Evolutionary conservation across 2,797 vertebrate genomes (phyloP), one percentile per base, ranked within the genome.

Genomic region (Oreochromis mossambicus): DNA sequence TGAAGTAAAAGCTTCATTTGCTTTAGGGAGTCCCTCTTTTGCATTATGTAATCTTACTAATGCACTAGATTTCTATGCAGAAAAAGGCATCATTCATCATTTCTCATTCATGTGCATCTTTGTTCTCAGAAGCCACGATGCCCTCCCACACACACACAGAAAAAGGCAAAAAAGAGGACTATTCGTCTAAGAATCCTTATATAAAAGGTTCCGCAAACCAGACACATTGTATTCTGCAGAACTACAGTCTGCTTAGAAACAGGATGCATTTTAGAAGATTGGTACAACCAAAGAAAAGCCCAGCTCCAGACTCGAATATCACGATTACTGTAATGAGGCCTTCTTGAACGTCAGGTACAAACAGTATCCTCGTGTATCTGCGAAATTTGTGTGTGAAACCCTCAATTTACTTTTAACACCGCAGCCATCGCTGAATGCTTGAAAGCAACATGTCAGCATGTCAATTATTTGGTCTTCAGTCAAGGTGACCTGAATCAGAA

Each of bases 401-500:
- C 7, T 58, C 11, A 21, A 78, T 90, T 83, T 61, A 83, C 52
- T 79, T 52, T 63, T 26, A 82, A 79, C 50, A 66, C 61, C 54
- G 80, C 85, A 81, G 79, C 77, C 38, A n/a, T 36, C 8, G 51
- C n/a, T 10, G 4, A 79, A 77, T 3, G 26, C 55, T 36, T 29
- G 36, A 80, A 82, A 83, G 41, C 75, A 85, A 68, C 80, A 77
- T 81, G 78, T 90, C 86, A 91, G 90, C 89, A 79, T 58, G 66
- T 84, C 73, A 78, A 34, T 41, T 21, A 41, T 85, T 80, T 88
- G 73, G 75, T 63, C 43, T 29, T 12, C 79, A 78, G 84, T 93
- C 90, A 91, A 90, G 90, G 89, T 92, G 91, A 93, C 85, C 79
- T 34, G 29, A 83, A 34, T 10, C 46, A 80, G 7, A 76, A 79